Base-by-base conservation (phyloP, 2,113 vertebrate species). In the Oryzias celebensis region DNA sequence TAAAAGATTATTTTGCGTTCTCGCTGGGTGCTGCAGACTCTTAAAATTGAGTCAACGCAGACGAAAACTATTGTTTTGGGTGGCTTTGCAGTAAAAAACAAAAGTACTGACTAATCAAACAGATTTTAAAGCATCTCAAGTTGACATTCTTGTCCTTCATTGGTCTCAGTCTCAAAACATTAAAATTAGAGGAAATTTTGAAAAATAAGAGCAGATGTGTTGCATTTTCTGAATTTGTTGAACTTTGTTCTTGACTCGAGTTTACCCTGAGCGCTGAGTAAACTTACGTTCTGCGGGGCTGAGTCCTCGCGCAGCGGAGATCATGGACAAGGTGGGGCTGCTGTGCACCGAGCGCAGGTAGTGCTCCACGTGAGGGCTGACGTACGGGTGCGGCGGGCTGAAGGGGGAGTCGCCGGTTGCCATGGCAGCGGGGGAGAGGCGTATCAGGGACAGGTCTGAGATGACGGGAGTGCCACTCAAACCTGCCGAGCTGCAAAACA, bases 371-470 rank as follows among this genome's bases (percentile, higher is more conserved):
- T 99, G 95, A 4, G 96, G 94, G 50, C 78, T 89, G 83, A 96
- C 75, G 65, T 97, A 98, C 0, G 94, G 93, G 78, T 96, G 95
- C 0, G 94, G 90, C 0, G 93, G 90, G 59, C 88, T 93, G 90
- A 98, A 98, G 17, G 95, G 92, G 0, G 94, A 91, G 59, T 98
- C 96, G 1, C 92, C 75, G 0, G 93, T 90, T 20, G 92, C 90
- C 0, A 91, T 77, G 0, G 93, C 90, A 43, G 94, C 94, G 0
- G 96, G 94, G 7, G 96, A 98, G 15, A 99, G 92, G 42, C 94
- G 94, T 74, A 98, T 96, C 75, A 98, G 89, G 51, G 97, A 98
- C 90, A 98, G 94, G 77, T 98, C 97, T 0, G 96, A 97, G 90
- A 98, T 92, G 77, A 98, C 89, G 0, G 96, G 95, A 76, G 94